phyloP scores from a whole-genome alignment of 2,797 vertebrate genomes.

The Spinus olivaceus region DNA sequence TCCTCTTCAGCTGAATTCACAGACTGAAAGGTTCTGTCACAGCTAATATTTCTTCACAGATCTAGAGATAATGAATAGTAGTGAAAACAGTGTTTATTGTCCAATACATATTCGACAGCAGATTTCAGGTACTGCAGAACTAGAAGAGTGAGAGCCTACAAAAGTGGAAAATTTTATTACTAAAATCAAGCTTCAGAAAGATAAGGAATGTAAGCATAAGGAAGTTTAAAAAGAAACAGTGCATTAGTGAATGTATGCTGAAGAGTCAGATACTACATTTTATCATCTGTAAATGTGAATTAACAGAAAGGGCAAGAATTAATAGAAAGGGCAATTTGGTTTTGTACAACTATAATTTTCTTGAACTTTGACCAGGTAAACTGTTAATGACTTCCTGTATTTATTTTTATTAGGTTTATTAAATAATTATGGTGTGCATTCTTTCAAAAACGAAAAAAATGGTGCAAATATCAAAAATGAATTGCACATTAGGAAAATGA shows the following conservation, averaged over 20 bases:
- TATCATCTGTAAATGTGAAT: neutral
- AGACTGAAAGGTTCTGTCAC: conserved; percentile 4
- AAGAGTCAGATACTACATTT: neutral
- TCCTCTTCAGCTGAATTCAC: neutral
- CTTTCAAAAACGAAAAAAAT: neutral
- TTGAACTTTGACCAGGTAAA: neutral
- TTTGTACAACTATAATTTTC: neutral
- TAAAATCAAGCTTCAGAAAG: neutral
- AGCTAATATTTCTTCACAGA: neutral
- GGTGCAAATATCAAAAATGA: neutral
- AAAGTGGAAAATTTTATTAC: neutral
- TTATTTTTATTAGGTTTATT: neutral
- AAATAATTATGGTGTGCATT: neutral
- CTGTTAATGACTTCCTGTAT: neutral
- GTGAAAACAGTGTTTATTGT: neutral
- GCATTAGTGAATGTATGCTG: neutral
- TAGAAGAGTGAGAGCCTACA: neutral
- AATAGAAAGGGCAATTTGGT: neutral
- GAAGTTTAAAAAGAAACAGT: neutral
- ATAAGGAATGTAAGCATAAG: neutral
- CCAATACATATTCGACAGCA: neutral
- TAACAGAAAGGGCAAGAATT: neutral
- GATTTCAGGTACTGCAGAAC: neutral
- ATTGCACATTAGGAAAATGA: neutral
- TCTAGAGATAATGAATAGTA: neutral